These are phyloP conservation scores for Lepisosteus osseus DNA, from an alignment of 2,113 vertebrate species.

Conservation along the genomic window DNA sequence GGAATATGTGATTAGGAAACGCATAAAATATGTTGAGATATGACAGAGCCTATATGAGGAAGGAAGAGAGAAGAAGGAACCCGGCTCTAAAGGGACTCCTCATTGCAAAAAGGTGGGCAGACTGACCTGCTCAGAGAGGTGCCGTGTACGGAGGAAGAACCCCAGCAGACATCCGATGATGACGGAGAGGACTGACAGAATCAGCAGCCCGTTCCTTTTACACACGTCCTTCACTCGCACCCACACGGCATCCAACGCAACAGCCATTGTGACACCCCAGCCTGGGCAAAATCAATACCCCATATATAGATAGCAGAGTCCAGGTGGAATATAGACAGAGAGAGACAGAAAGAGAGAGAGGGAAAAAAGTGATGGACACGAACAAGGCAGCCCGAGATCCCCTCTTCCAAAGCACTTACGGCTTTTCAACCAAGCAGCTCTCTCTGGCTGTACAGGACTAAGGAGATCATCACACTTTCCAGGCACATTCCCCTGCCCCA, in stretches of 20 bases:
- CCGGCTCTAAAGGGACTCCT: not conserved
- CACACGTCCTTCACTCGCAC: conserved; percentile 85
- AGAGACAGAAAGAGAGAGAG: not conserved
- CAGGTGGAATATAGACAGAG: conserved; percentile 6
- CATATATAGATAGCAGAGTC: conserved; percentile 53
- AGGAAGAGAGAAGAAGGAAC: not conserved
- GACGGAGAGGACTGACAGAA: conserved; percentile 91
- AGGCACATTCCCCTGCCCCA: conserved; percentile 45
- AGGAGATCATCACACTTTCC: conserved; percentile 59
- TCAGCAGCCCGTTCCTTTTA: conserved; percentile 89
- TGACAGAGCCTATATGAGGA: too few relatives aligned
- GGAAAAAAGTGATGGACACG: conserved; percentile 11
- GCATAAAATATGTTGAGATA: too few relatives aligned
- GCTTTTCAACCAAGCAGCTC: conserved; percentile 31
- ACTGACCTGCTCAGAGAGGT: conserved; percentile 91
- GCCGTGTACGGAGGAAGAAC: conserved; percentile 88
- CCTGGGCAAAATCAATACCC: conserved; percentile 63
- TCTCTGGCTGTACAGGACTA: conserved; percentile 60
- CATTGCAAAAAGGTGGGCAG: not conserved
- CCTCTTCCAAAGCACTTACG: conserved; percentile 37
- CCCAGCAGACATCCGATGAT: conserved; percentile 93
- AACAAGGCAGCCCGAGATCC: conserved; percentile 34
- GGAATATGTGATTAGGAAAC: too few relatives aligned
- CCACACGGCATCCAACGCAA: conserved; percentile 73
- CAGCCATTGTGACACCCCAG: conserved; percentile 69